These are phyloP conservation scores for Polypedilum pembai DNA, from an alignment of 1,140 invertebrate genomes.

Conservation along the genomic window DNA sequence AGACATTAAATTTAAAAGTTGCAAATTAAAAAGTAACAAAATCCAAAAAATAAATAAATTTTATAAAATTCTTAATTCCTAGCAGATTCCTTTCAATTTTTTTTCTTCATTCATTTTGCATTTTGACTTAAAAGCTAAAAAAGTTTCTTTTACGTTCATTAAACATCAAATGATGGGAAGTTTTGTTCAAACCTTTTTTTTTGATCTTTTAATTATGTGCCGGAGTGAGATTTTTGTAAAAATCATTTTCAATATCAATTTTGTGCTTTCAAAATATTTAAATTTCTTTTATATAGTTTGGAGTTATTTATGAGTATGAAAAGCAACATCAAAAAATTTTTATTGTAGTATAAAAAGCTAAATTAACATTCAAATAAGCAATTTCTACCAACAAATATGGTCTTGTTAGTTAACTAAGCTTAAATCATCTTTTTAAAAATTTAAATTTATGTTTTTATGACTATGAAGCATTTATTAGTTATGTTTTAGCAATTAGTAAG, in stretches of 20 bases:
- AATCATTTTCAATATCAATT: background rate
- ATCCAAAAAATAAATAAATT: background rate
- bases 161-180: background rate
- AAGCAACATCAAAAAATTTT: too few species aligned
- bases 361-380: too few species aligned
- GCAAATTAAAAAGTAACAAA: background rate
- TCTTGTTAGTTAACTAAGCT: too few species aligned
- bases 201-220: background rate
- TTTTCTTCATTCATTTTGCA: background rate
- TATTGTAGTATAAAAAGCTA: too few species aligned
- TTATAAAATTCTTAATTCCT: background rate
- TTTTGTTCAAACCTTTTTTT: background rate
- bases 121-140: background rate
- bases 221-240: background rate
- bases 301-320: too few species aligned
- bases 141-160: background rate
- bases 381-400: too few species aligned
- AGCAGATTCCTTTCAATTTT: constrained; percentile 3
- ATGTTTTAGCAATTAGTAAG: too few species aligned
- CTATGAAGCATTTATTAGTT: too few species aligned
- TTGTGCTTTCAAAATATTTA: background rate
- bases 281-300: too few species aligned
- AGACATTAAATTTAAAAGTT: too few species aligned
- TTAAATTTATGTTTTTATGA: too few species aligned
- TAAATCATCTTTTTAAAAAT: too few species aligned